Evolutionary conservation across 92 coral and sea anemone species (phyloP), one percentile per base, ranked within the genome.

Genomic region (Pocillopora meandrina): DNA sequence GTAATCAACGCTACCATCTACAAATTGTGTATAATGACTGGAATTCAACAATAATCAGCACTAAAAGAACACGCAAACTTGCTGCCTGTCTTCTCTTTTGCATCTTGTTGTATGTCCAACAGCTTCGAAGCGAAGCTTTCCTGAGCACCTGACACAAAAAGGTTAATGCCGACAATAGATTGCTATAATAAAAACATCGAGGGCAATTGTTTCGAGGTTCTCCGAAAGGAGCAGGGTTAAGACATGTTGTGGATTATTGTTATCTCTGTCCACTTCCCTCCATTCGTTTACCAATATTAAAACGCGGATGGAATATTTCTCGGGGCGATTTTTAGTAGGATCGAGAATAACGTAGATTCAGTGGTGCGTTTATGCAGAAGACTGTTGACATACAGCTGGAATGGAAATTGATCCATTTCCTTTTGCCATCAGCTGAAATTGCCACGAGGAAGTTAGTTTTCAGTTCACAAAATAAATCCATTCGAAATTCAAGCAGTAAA

Each of bases 381-480:
- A n/a, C 49, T 60, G 67, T 81, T 70, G 65, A 71, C 68, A 42
- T 10, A 33, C 85, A 81, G 63, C 75, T 81, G 85, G 56, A 34
- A 33, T 71, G 69, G 58, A 71, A 80, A 80, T 80, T 80, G 76
- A 71, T 61, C 86, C 80, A 83, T 83, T 83, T 83, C 86, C 86
- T 55, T n/a, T 74, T 49, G 15, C 80, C 10, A 83, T 83, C 73
- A 74, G 80, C 55, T 56, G 71, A 69, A 83, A 73, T 60, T 82
- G 74, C 56, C 2, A 62, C 56, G 57, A 62, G 79, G 86, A 74
- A 61, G 80, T 74, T 52, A 21, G 86, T 74, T 74, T 74, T 62
- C 60, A 9, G 63, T 14, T 60, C 21, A 64, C 18, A 62, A 74
- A 65, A 80, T 15, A 10, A 47, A 35, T 23, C 65, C 26, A 55